Evolutionary conservation across 2,888 invertebrate species (phyloP), one percentile per base, ranked within the genome.

Genomic region (Hypomecis punctinalis): DNA sequence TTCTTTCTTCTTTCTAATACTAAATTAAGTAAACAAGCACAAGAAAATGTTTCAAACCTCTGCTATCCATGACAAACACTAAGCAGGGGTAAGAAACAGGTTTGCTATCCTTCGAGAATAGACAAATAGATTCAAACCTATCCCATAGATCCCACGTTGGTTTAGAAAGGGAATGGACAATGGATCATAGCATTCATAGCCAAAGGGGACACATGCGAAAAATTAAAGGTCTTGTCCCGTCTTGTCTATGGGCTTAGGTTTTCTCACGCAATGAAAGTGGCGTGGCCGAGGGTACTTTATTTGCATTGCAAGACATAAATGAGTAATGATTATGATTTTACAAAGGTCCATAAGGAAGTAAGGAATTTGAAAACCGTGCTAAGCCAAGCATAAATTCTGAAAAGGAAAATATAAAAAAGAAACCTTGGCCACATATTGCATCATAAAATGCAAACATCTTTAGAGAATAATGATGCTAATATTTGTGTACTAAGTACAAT

Each of bases 61-160:
- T 84, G 80, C 77, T 61, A 74, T 79, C 77, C 83, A 77, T 75
- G 76, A 78, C 57, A 81, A 70, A 75, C 73, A 72, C 69, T 68
- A 71, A 76, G 63, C 78, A 80, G 73, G 80, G 81, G 79, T 80
- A 76, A 74, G 69, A 83, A 83, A 91, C 91, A 90, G 90, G 91
- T 91, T 89, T 72, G 73, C 73, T 73, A 82, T 81, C 80, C 78
- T 81, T 79, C 74, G 75, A 83, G 72, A 76, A 79, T 85, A 86
- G 86, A 85, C 82, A 85, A 89, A 86, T 84, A 85, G 82, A 57
- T 59, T 48, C 57, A 65, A 71, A 61, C 64, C 63, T 66, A 58
- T 72, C 60, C 65, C 56, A 61, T 52, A 66, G 67, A 61, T 72
- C 65, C 65, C 65, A 65, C 61, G 65, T 53, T 55, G 35, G 47